Evolutionary conservation across 2,797 vertebrate genomes (phyloP).

Genomic region (Prunella strophiata): DNA sequence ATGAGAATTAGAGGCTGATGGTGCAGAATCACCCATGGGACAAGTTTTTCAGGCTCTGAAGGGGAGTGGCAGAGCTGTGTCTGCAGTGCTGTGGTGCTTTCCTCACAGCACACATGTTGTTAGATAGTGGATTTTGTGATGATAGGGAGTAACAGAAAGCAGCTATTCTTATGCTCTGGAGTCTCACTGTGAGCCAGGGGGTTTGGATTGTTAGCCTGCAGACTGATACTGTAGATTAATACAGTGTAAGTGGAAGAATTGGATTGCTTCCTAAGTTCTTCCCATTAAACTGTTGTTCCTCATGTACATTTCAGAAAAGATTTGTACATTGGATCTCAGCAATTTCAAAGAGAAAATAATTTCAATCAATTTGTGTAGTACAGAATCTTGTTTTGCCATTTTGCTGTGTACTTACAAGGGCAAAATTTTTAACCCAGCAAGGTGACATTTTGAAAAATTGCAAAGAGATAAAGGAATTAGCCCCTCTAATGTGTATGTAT

Average conservation of each 20-base stretch:
- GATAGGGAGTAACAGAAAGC: conserved; percentile 10
- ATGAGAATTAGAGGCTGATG: neutral
- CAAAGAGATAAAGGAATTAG: neutral
- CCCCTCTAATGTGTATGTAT: neutral
- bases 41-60: neutral
- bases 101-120: neutral
- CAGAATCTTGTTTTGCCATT: neutral
- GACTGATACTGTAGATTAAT: neutral
- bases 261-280: neutral
- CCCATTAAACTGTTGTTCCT: neutral
- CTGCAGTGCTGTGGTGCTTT: neutral
- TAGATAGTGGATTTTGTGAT: neutral
- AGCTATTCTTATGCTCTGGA: neutral
- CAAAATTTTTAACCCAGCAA: neutral
- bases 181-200: neutral
- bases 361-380: neutral
- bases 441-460: neutral
- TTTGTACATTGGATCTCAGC: neutral
- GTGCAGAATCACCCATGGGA: neutral
- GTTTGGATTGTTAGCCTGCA: conserved; percentile 21
- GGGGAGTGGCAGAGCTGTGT: neutral
- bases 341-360: neutral
- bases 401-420: neutral
- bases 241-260: neutral
- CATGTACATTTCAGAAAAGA: neutral